Percentiles rank a stretch among this genome's conserved stretches.
These are phyloP conservation scores for Hycleus phaleratus DNA, from an alignment of 1,140 invertebrate species.

Conservation along the genomic window DNA sequence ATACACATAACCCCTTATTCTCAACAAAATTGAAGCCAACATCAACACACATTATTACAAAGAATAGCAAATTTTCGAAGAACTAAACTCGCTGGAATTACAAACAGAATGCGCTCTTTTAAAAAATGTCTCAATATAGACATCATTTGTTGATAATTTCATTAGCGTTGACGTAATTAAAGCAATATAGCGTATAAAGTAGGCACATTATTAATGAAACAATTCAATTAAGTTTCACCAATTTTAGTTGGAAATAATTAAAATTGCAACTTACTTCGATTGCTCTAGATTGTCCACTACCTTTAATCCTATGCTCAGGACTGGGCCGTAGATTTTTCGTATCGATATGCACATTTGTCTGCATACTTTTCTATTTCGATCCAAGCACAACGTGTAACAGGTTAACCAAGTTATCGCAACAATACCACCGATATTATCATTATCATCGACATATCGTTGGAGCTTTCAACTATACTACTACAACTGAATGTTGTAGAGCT, in stretches of 20 bases:
- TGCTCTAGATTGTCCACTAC: constrained; percentile 40
- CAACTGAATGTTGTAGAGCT: constrained; percentile 5
- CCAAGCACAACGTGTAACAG: constrained; percentile 12
- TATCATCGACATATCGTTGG: constrained; percentile 16
- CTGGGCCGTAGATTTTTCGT: constrained; percentile 51
- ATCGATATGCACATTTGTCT: constrained; percentile 60
- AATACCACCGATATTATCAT: constrained; percentile 12
- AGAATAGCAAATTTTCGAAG: too few species aligned
- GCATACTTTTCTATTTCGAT: constrained; percentile 42
- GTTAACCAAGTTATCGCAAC: constrained; percentile 4
- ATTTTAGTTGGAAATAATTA: not conserved
- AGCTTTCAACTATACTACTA: constrained; percentile 26
- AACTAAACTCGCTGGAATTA: too few species aligned
- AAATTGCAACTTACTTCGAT: constrained; percentile 41
- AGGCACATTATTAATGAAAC: too few species aligned
- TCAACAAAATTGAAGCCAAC: too few species aligned
- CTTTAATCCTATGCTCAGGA: constrained; percentile 45
- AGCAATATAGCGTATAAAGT: too few species aligned
- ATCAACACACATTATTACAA: too few species aligned
- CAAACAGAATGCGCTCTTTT: too few species aligned
- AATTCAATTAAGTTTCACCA: not conserved
- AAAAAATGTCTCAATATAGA: too few species aligned
- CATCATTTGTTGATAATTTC: too few species aligned
- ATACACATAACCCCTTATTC: too few species aligned
- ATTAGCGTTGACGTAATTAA: too few species aligned